Evolutionary conservation across 2,113 vertebrate genomes (phyloP), one percentile per base, ranked within the genome.

Genomic region (Mobula birostris): DNA sequence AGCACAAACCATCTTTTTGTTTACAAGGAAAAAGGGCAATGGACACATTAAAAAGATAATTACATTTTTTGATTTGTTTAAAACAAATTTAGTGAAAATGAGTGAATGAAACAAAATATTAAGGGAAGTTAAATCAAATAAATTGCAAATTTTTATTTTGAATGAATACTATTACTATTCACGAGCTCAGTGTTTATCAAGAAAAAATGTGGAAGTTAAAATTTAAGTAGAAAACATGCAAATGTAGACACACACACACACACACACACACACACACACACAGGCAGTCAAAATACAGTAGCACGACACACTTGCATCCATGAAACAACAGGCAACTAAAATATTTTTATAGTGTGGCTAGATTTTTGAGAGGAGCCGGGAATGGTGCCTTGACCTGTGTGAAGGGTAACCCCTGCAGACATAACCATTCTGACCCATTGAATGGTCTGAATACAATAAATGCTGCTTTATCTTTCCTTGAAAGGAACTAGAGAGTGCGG

Each of bases 391-490:
- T 96, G 96, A 97, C 70, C 95, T 96, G 95, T 95, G 95, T 36
- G 96, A 97, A n/a, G 97, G 96, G 96, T 96, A 97, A 96, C 97
- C 97, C 98, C 96, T 68, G 94, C 97, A 97, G 96, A 96, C 96
- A 95, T 72, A 94, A 96, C 96, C 95, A 95, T 97, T 97, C 97
- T 96, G 96, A 97, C 97, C 97, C 97, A 98, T 97, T 99, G 98
- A 99, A 98, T 96, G 95, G 96, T 96, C 97, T 97, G 97, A 98
- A 98, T 98, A 97, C 97, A 96, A 98, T 98, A 98, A 98, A 98
- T 96, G 96, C 96, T 27, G 97, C 98, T 98, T 98, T 99, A 97
- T 98, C 96, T 96, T 95, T 94, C 96, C 96, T 96, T 97, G 96
- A 97, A 97, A 97, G 97, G 97, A 98, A 97, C 96, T 95, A 97